These are phyloP conservation scores for Tolypeutes matacus DNA, from an alignment of 2,797 vertebrate genomes.

Conservation along the genomic window DNA sequence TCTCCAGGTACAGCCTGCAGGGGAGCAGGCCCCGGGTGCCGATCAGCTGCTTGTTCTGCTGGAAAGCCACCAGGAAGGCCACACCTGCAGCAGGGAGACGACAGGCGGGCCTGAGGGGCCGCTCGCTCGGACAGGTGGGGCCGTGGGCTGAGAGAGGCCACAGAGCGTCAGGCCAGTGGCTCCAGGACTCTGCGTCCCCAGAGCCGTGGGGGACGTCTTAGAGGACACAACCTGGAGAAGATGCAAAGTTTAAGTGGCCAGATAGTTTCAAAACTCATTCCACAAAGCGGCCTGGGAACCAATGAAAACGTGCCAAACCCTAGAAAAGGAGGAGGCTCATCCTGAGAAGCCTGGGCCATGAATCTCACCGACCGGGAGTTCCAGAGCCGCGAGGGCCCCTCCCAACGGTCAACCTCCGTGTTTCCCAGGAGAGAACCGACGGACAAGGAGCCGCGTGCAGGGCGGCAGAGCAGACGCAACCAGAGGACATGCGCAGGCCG, in stretches of 20 bases:
- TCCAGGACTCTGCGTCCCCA: neutral
- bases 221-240: neutral
- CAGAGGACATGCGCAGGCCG: too few species aligned
- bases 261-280: too few species aligned
- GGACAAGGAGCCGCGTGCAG: too few species aligned
- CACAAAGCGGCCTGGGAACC: too few species aligned
- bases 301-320: neutral
- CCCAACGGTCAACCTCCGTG: too few species aligned
- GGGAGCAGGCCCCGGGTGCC: constrained; percentile 94
- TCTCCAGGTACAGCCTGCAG: constrained; percentile 91
- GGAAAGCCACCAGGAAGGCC: constrained; percentile 94
- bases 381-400: too few species aligned
- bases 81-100: constrained; percentile 86
- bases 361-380: neutral
- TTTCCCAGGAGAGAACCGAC: too few species aligned
- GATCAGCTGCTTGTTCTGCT: constrained; percentile 97
- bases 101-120: neutral
- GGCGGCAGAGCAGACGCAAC: too few species aligned
- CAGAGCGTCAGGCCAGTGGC: rapidly evolving
- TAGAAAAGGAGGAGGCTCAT: neutral
- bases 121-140: rapidly evolving
- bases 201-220: too few species aligned
- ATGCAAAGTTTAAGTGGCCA: too few species aligned
- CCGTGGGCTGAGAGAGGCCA: rapidly evolving
- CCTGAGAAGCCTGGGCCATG: neutral